Evolutionary conservation across 1,140 invertebrate species (phyloP).

Genomic region (Drosophila parvula): DNA sequence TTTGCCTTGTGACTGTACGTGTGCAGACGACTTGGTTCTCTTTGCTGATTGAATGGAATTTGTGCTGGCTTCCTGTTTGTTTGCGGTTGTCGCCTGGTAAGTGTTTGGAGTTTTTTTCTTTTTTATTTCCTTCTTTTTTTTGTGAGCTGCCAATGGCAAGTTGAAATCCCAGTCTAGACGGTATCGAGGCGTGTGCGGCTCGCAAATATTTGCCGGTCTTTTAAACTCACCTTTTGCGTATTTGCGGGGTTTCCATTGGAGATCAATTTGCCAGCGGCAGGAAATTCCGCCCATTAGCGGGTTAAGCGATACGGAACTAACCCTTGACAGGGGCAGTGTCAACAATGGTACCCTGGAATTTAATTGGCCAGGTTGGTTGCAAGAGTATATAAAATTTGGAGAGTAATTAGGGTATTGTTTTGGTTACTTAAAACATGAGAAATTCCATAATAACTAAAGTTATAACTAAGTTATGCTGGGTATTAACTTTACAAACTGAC

Average conservation of each 20-base stretch:
- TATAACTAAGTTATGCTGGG: too few species aligned
- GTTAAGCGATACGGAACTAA: conserved; percentile 54
- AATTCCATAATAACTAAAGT: neutral
- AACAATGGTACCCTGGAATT: neutral
- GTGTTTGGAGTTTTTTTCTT: conserved; percentile 39
- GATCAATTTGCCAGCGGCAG: conserved; percentile 59
- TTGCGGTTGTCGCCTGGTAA: conserved; percentile 54
- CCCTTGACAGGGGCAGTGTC: conserved; percentile 33
- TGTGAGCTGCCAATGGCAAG: conserved; percentile 37
- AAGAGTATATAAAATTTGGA: neutral
- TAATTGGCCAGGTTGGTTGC: neutral
- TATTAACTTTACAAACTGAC: neutral
- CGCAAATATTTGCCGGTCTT: conserved; percentile 36
- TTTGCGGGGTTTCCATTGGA: conserved; percentile 20
- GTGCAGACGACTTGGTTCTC: conserved; percentile 49
- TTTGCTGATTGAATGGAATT: conserved; percentile 28
- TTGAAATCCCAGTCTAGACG: conserved; percentile 47
- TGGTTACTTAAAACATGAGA: neutral
- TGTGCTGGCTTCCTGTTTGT: conserved; percentile 52
- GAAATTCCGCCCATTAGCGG: conserved; percentile 58
- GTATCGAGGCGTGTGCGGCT: conserved; percentile 15
- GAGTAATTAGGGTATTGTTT: too few species aligned
- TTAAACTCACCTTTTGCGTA: conserved; percentile 21
- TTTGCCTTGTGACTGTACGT: conserved; percentile 60
- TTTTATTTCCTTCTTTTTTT: conserved; percentile 41